A percentile compares a stretch with the other conserved stretches of the same genome.
phyloP scores from a whole-genome alignment of 2,113 vertebrate genomes.

The Falco punctatus region DNA sequence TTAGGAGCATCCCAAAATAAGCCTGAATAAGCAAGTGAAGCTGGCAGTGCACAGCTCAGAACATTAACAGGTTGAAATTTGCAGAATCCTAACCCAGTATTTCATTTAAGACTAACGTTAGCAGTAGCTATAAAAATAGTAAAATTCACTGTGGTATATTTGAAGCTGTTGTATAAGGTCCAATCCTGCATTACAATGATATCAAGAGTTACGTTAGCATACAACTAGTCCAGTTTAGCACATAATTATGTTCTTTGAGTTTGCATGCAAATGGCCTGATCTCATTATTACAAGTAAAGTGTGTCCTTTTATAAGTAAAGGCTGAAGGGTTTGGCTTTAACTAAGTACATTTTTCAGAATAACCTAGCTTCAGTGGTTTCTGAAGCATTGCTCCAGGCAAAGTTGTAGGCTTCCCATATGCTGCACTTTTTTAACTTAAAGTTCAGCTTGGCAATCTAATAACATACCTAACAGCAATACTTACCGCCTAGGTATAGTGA shows the following conservation, averaged over 20 bases:
- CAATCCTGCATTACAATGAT: background rate
- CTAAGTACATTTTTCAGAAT: background rate
- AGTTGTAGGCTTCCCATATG: background rate
- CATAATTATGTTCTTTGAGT: background rate
- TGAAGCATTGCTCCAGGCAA: background rate
- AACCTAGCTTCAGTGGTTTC: background rate
- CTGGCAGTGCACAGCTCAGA: background rate
- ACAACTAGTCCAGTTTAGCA: background rate
- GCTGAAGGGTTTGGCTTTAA: conserved; percentile 1
- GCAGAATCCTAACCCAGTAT: background rate
- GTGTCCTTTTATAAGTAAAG: background rate
- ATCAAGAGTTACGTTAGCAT: background rate
- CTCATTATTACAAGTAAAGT: background rate
- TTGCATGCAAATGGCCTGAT: background rate
- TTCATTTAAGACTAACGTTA: background rate
- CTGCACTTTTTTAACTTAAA: background rate
- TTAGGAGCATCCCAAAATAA: background rate
- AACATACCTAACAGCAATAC: background rate
- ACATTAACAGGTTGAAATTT: background rate
- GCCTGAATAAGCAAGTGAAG: background rate
- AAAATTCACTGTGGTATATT: background rate
- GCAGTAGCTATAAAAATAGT: background rate
- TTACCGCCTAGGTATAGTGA: background rate
- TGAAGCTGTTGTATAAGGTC: background rate
- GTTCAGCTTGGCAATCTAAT: background rate